Evolutionary conservation across 2,888 invertebrate genomes (phyloP), one percentile per base, ranked within the genome.

Genomic region (Achlya flavicornis): DNA sequence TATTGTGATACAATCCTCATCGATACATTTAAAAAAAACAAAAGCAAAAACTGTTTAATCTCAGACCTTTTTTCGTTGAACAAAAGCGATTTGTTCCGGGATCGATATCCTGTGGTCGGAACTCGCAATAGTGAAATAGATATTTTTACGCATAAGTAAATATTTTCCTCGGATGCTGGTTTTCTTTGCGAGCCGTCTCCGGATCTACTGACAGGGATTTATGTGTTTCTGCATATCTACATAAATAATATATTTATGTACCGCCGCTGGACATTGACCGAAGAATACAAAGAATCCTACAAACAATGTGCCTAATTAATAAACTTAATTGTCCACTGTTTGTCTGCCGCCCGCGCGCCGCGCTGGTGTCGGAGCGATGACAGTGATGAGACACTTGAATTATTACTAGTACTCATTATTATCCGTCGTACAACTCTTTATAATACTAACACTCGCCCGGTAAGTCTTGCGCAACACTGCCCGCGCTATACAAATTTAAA

Each of bases 121-220:
- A 46, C 46, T 19, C 53, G 10, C 10, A 10, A 19, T 10, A 7
- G 53, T 10, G 16, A 19, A 53, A 53, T 53, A 53, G 16, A 53
- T 53, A 53, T 53, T 53, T 53, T 53, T 53, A 53, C 53, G 53
- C 53, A 10, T 53, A 53, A 53, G 53, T 53, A 53, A 53, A 53
- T 53, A 53, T 53, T 53, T 53, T 19, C 10, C 2, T 53, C 19
- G 53, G 16, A 53, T 53, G 53, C 19, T 6, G 53, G 19, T 1
- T 19, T 53, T 53, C 19, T 53, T 53, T 53, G 53, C 53, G 53
- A 8, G 19, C 16, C 4, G 53, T 53, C 53, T 10, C 53, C 53
- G 53, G 16, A 19, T 4, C 19, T 16, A 48, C 48, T 8, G 53
- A 19, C 53, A 7, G 19, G 19, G 53, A 53, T 53, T 53, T 53